These are phyloP conservation scores for Phyllostomus hastatus DNA, from an alignment of 2,113 vertebrate genomes.

Conservation along the genomic window DNA sequence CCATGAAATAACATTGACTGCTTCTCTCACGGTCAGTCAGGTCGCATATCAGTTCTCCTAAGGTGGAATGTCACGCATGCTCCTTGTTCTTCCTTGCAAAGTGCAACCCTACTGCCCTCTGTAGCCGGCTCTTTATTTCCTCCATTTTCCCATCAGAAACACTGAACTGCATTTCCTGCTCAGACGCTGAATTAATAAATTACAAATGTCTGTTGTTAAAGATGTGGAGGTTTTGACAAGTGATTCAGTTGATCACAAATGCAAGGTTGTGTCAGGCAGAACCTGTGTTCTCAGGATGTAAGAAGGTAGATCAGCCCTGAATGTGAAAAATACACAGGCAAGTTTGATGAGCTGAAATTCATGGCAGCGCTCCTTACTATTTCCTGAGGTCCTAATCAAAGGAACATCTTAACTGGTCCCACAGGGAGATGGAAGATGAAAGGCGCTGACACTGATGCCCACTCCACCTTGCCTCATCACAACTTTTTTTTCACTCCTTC, in stretches of 20 bases:
- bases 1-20: neutral
- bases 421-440: slow-evolving; percentile 80
- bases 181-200: slow-evolving; percentile 68
- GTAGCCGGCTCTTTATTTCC: neutral
- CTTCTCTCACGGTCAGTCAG: fast-evolving
- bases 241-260: slow-evolving; percentile 74
- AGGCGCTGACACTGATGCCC: slow-evolving; percentile 79
- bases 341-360: slow-evolving; percentile 80
- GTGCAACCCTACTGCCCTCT: neutral
- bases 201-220: slow-evolving; percentile 51
- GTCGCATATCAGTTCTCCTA: neutral
- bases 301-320: slow-evolving; percentile 68
- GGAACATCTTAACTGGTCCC: slow-evolving; percentile 82
- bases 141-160: slow-evolving; percentile 43
- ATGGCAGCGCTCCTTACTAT: slow-evolving; percentile 81
- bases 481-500: neutral
- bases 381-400: slow-evolving; percentile 84
- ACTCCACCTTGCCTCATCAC: slow-evolving; percentile 74
- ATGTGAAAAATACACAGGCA: slow-evolving; percentile 76
- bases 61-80: neutral
- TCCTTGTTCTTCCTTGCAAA: neutral
- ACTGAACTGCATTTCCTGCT: neutral
- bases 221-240: slow-evolving; percentile 72
- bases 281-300: slow-evolving; percentile 51
- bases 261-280: slow-evolving; percentile 60